A percentile compares a stretch with the other conserved stretches of the same genome.
Conservation (phyloP, 2,888 invertebrate species). For the Entomobrya proxima region DNA sequence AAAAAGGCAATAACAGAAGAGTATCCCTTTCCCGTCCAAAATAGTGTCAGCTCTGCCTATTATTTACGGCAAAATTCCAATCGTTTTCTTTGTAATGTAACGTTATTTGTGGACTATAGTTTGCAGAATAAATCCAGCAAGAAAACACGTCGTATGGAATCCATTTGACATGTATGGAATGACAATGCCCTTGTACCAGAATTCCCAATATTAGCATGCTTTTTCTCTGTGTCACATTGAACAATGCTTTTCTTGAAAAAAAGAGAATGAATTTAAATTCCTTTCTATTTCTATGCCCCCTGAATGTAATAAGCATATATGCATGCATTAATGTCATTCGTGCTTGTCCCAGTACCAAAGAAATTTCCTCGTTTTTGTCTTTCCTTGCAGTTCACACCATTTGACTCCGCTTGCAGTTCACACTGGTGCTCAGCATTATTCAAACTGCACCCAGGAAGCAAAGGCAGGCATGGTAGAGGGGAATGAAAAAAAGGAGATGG, state of each 20-base stretch:
- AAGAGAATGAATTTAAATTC: not conserved
- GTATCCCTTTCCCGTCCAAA: too few relatives aligned
- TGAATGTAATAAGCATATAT: too few relatives aligned
- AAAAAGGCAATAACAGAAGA: too few relatives aligned
- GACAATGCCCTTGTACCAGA: not conserved
- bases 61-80: not conserved
- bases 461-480: not conserved
- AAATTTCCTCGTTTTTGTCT: not conserved
- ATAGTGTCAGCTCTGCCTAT: too few relatives aligned
- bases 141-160: not conserved
- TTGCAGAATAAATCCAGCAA: not conserved
- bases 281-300: not conserved
- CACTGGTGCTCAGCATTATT: not conserved
- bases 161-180: conserved; percentile 22
- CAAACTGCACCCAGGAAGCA: not conserved
- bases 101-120: not conserved
- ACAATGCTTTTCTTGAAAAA: not conserved
- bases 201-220: not conserved
- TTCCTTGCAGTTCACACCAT: not conserved
- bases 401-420: not conserved
- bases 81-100: not conserved
- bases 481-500: not conserved
- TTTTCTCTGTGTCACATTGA: not conserved
- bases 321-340: conserved; percentile 2
- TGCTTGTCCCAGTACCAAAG: not conserved